These are phyloP conservation scores for Ligdia adustata DNA, from an alignment of 2,888 invertebrate genomes.

Conservation along the genomic window DNA sequence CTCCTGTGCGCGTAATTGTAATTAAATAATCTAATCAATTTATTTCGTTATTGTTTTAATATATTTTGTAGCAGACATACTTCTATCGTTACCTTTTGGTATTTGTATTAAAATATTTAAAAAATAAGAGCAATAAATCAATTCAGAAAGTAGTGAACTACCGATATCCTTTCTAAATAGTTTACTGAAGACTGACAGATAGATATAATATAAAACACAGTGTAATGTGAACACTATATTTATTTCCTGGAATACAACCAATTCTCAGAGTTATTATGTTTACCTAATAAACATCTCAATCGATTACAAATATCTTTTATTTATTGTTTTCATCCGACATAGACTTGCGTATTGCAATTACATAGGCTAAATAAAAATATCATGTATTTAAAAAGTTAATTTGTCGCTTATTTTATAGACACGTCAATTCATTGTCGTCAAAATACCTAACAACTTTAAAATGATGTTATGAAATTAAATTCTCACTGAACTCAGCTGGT, in stretches of 20 bases:
- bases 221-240: conserved; percentile 55
- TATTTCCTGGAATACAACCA: conserved; percentile 57
- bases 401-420: conserved; percentile 13
- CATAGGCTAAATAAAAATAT: not conserved
- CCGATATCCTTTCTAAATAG: conserved; percentile 13
- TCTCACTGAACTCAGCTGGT: conserved; percentile 2
- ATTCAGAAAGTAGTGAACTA: conserved; percentile 3
- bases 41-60: conserved; percentile 19
- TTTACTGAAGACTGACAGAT: conserved; percentile 48
- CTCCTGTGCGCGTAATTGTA: conserved; percentile 2
- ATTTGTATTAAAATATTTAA: conserved; percentile 6
- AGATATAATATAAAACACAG: conserved; percentile 47
- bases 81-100: conserved; percentile 25
- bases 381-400: no score
- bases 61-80: conserved; percentile 1
- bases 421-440: conserved; percentile 24
- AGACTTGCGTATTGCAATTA: not conserved
- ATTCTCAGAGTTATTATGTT: conserved; percentile 49
- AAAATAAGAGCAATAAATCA: conserved; percentile 12
- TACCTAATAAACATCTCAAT: conserved; percentile 52
- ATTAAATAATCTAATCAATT: conserved; percentile 18
- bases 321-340: conserved; percentile 10
- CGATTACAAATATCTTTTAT: conserved; percentile 26
- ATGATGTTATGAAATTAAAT: conserved; percentile 1
- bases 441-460: conserved; percentile 17